Evolutionary conservation across 2,797 vertebrate genomes (phyloP).

Genomic region (Chromobotia macracanthus): DNA sequence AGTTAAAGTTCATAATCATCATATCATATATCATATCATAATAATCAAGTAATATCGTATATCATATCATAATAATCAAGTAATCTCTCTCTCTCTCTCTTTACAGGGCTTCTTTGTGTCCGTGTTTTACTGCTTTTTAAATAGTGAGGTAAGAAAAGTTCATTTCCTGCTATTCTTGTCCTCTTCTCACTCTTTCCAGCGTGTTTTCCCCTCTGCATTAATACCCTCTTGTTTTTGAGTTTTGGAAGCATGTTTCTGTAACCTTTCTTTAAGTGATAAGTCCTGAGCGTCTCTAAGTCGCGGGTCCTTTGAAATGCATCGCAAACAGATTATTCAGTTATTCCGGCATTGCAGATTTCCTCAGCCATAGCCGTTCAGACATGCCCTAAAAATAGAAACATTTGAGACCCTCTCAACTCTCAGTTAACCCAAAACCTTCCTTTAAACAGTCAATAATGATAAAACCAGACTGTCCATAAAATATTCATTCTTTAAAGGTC

Average conservation of each 20-base stretch:
- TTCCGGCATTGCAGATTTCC: constrained; percentile 33
- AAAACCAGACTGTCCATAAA: constrained; percentile 43
- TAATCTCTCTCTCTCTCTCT: constrained; percentile 23
- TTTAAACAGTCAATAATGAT: constrained; percentile 18
- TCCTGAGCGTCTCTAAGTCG: background rate
- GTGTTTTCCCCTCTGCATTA: background rate
- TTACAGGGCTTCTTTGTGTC: constrained; percentile 96
- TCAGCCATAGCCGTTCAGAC: constrained; percentile 16
- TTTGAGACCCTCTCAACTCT: constrained; percentile 2
- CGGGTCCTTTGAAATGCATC: constrained; percentile 32
- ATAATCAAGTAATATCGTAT: too few relatives aligned
- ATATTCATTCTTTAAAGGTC: constrained; percentile 44
- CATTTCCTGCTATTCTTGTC: background rate
- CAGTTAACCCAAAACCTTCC: constrained; percentile 20
- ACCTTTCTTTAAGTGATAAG: constrained; percentile 21
- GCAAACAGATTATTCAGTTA: constrained; percentile 41
- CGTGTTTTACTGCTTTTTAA: constrained; percentile 98
- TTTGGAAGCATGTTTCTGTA: constrained; percentile 19
- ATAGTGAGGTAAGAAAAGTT: constrained; percentile 89
- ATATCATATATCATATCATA: background rate
- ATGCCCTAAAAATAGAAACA: constrained; percentile 49
- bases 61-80: too few relatives aligned
- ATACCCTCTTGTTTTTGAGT: background rate
- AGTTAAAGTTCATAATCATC: too few relatives aligned
- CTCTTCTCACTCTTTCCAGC: background rate